Conservation (phyloP, 2,888 invertebrate genomes). For the Tanypteryx hageni region DNA sequence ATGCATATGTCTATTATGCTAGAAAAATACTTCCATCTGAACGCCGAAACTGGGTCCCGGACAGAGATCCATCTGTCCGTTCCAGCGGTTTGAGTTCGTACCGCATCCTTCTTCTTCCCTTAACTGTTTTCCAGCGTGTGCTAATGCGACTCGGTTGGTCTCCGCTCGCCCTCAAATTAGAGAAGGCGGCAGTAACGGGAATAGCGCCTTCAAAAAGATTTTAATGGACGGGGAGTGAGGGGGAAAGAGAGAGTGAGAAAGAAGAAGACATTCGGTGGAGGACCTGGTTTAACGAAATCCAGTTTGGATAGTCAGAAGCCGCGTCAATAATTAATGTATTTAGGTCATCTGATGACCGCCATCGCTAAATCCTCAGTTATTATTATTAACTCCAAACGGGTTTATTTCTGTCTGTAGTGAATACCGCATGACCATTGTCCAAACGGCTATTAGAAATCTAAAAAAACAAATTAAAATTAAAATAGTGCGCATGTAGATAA, state of each 20-base stretch:
- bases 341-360: slow-evolving; percentile 1
- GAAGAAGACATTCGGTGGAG: neutral
- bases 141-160: slow-evolving; percentile 12
- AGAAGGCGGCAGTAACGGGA: slow-evolving; percentile 44
- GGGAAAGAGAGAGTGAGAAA: neutral
- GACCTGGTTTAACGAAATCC: slow-evolving; percentile 13
- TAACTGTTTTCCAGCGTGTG: slow-evolving; percentile 54
- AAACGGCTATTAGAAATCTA: too few species aligned
- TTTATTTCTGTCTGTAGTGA: neutral
- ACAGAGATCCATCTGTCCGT: neutral
- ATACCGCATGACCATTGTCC: too few species aligned
- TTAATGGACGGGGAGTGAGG: neutral
- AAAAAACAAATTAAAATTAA: too few species aligned
- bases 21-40: neutral
- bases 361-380: neutral
- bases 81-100: neutral
- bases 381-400: neutral
- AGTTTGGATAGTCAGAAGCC: neutral
- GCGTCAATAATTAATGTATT: slow-evolving; percentile 4
- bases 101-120: neutral
- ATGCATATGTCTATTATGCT: too few species aligned
- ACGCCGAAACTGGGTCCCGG: neutral
- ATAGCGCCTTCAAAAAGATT: neutral
- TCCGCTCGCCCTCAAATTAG: slow-evolving; percentile 55
- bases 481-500: too few species aligned